Evolutionary conservation across 2,888 invertebrate species (phyloP).

Genomic region (Acanthosepion pharaonis): DNA sequence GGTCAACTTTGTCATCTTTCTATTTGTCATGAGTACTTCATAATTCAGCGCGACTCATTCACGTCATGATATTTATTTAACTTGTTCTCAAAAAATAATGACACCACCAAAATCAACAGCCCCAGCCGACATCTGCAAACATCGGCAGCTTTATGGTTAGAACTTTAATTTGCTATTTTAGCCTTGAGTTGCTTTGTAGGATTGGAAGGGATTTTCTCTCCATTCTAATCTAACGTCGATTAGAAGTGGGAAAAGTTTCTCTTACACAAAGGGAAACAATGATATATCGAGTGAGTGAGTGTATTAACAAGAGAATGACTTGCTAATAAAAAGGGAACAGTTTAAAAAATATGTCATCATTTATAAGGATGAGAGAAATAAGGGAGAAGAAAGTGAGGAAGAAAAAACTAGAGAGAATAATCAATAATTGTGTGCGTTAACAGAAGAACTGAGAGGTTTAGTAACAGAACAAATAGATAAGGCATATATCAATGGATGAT

Average conservation of each 20-base stretch:
- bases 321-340: too few relatives aligned
- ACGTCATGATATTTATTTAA: background rate
- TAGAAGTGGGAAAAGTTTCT: background rate
- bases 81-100: conserved; percentile 13
- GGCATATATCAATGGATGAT: too few relatives aligned
- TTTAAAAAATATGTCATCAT: too few relatives aligned
- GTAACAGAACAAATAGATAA: too few relatives aligned
- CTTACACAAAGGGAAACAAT: background rate
- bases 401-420: too few relatives aligned
- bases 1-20: background rate
- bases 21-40: background rate
- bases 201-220: background rate
- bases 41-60: background rate
- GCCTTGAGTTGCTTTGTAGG: background rate
- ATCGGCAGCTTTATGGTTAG: background rate
- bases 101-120: conserved; percentile 22
- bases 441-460: too few relatives aligned
- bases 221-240: background rate
- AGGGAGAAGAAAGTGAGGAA: too few relatives aligned
- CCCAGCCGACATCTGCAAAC: background rate
- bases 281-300: too few relatives aligned
- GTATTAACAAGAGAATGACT: too few relatives aligned
- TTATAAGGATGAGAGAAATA: too few relatives aligned
- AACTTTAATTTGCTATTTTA: background rate
- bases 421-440: too few relatives aligned